Percentiles rank a stretch among this genome's conserved stretches.
phyloP scores from a whole-genome alignment of 2,797 vertebrate genomes.

The Pogonophryne albipinna region DNA sequence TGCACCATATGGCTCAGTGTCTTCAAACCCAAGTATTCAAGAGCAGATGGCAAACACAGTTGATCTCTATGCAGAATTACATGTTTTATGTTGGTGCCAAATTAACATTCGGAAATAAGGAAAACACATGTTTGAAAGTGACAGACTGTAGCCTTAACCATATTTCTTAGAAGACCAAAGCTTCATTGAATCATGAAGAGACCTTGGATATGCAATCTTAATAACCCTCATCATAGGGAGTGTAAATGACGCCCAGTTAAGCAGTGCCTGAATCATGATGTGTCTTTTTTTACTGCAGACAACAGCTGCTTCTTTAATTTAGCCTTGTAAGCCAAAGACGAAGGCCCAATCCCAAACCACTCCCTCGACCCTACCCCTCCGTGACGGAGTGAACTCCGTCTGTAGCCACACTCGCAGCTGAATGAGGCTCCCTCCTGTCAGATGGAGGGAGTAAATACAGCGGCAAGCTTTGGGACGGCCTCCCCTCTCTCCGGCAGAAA shows the following conservation, averaged over 20 bases:
- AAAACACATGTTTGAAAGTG: not conserved
- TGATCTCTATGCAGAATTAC: not conserved
- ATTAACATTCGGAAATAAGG: not conserved
- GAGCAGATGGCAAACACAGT: not conserved
- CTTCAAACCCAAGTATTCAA: not conserved
- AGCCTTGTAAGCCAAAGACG: conserved; percentile 6
- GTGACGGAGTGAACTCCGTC: too few species aligned
- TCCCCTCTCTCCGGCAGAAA: too few species aligned
- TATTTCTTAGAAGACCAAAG: not conserved
- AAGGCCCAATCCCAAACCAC: too few species aligned
- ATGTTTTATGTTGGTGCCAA: not conserved
- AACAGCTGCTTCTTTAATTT: conserved; percentile 36
- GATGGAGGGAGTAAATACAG: too few species aligned
- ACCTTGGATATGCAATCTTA: conserved; percentile 24
- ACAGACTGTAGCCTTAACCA: not conserved
- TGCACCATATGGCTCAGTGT: not conserved
- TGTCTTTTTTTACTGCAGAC: conserved; percentile 16
- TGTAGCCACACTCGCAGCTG: too few species aligned
- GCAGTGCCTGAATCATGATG: conserved; percentile 16
- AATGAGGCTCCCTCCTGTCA: too few species aligned
- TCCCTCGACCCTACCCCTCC: too few species aligned
- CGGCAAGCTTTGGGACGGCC: too few species aligned
- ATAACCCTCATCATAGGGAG: conserved; percentile 15
- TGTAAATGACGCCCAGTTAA: conserved; percentile 25
- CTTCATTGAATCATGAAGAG: conserved; percentile 8